Evolutionary conservation across 2,888 invertebrate species (phyloP).

Genomic region (Branchellion lobata): DNA sequence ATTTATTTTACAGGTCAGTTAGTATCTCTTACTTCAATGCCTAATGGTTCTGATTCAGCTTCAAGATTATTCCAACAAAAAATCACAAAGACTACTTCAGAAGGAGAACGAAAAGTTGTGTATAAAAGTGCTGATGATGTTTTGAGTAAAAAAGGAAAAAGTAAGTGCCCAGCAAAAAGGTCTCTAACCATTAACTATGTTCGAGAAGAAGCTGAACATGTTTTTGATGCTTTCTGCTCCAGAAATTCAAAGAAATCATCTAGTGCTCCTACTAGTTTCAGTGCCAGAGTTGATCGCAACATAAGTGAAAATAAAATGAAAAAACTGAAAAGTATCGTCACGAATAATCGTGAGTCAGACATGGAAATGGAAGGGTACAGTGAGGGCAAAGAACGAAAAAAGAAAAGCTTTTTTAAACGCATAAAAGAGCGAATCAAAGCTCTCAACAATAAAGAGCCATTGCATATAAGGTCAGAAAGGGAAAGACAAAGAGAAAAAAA

Average conservation of each 20-base stretch:
- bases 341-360: background rate
- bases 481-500: background rate
- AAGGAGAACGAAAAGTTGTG: background rate
- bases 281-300: slow-evolving; percentile 5
- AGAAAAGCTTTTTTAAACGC: background rate
- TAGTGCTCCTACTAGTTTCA: background rate
- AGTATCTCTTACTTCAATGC: too few relatives aligned
- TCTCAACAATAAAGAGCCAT: slow-evolving; percentile 8
- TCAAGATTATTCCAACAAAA: too few relatives aligned
- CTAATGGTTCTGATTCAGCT: too few relatives aligned
- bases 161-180: background rate
- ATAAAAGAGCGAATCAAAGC: background rate
- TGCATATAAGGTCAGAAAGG: background rate
- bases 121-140: slow-evolving; percentile 2
- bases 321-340: background rate
- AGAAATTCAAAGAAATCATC: background rate
- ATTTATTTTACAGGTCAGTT: too few relatives aligned
- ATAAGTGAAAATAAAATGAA: slow-evolving; percentile 7
- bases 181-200: background rate
- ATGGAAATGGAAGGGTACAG: background rate
- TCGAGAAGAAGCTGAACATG: background rate
- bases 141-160: background rate
- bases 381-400: background rate
- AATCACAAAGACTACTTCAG: too few relatives aligned
- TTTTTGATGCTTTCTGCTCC: background rate